phyloP scores from a whole-genome alignment of 1,140 invertebrate species.

The Leptonema lineaticorne region DNA sequence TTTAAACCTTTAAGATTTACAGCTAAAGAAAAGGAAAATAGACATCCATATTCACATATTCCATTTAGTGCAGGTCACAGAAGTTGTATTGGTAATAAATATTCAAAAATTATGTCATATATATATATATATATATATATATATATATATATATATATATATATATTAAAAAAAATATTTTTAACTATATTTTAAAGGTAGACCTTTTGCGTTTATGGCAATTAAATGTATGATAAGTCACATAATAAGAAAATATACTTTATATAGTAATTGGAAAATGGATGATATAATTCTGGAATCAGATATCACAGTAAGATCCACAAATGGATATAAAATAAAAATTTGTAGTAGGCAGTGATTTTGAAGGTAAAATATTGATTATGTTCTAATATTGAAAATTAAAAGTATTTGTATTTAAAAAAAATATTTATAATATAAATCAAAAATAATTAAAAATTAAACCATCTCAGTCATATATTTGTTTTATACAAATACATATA shows the following conservation, averaged over 20 bases:
- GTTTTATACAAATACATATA: too few species aligned
- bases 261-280: conserved; percentile 27
- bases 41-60: conserved; percentile 18
- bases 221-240: conserved; percentile 27
- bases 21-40: conserved; percentile 11
- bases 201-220: conserved; percentile 23
- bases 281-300: conserved; percentile 12
- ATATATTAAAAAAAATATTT: too few species aligned
- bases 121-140: too few species aligned
- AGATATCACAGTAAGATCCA: conserved; percentile 29
- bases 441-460: not conserved
- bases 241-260: conserved; percentile 20
- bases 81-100: conserved; percentile 18
- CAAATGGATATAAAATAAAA: conserved; percentile 27
- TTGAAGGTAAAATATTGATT: too few species aligned
- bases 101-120: not conserved
- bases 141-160: too few species aligned
- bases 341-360: conserved; percentile 6
- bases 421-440: not conserved
- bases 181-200: conserved; percentile 9
- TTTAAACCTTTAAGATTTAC: conserved; percentile 26
- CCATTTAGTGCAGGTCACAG: conserved; percentile 21
- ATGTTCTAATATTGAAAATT: too few species aligned
- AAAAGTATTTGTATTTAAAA: too few species aligned
- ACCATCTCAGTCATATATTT: not conserved